Evolutionary conservation across 2,113 vertebrate species (phyloP), one percentile per base, ranked within the genome.

Genomic region (Ptychochromis oligacanthus): DNA sequence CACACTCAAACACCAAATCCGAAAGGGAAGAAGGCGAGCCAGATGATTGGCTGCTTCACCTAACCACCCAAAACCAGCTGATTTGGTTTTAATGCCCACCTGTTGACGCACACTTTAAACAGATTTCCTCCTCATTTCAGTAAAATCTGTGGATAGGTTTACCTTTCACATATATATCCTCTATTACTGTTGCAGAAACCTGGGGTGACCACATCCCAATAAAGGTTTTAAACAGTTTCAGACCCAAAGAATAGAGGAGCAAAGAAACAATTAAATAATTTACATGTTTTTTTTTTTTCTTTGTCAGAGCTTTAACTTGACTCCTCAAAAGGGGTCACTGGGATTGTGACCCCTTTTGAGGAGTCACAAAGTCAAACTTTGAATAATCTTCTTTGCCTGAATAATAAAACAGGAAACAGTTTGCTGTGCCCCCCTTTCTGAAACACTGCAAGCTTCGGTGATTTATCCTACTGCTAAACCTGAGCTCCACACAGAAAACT

Each of bases 1-100:
- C 79, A 78, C 74, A 56, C 81, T 85, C 77, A 60, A 82, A 81
- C 81, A 74, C 61, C 3, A 83, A 72, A 89, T 83, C 81, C 87
- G 55, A 52, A 92, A 80, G 75, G 61, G 80, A 92, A 88, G 82
- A 85, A 70, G 59, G 26, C 28, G 31, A 60, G 56, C 60, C 78
- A 77, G 65, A 36, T 40, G 80, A 79, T 61, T 79, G 56, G 18
- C 84, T 55, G 28, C 60, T 26, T 34, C 38, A 22, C 79, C 60
- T 36, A 54, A 28, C 43, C 57, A 56, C 22, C 40, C 26, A 10
- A 6, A 55, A 18, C 67, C 62, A 65, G 26, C 76, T 40, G 43
- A 70, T 54, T 60, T 12, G 52, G 6, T 4, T 62, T 10, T 13
- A 58, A 49, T 55, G 24, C 26, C 79, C 88, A 90, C 88, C 87